Evolutionary conservation across 2,113 vertebrate genomes (phyloP), one percentile per base, ranked within the genome.

Genomic region (Copsychus sechellarum): DNA sequence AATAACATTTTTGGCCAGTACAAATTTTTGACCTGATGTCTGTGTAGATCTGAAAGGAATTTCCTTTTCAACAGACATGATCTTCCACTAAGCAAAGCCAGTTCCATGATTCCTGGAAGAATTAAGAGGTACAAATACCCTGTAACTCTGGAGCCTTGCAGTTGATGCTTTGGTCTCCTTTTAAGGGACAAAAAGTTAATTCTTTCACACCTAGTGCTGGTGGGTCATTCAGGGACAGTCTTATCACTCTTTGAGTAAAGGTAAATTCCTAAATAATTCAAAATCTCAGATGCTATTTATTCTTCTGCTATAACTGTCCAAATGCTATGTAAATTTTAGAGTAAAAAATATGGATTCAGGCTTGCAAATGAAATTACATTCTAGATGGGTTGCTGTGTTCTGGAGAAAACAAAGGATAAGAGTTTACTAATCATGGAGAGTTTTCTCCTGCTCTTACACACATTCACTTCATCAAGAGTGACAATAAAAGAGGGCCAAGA

Each of bases 21-120:
- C 29, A 67, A 65, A 73, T 19, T 85, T 95, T 87, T 92, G 78
- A 94, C 58, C 78, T 58, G 61, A 89, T 80, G 58, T 61, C 73
- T 97, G 36, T 53, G 36, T 38, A 85, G 58, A 74, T 87, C 48
- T 65, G 70, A 93, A 95, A 93, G 69, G 77, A 89, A 92, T 93
- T 95, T 96, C 36, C 58, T 54, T 36, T 89, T 60, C 54, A n/a
- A 67, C 51, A 81, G 78, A 42, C 66, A 72, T 25, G 78, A 89
- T 79, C 70, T 91, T 84, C 91, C 81, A 85, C 45, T 58, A 90
- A 80, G 45, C 70, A 92, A 84, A 95, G 73, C 66, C 87, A 92
- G 58, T 89, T 95, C 78, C 54, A 70, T 38, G 36, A 72, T 76
- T 95, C 87, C 62, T 94, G 87, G 84, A 94, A 95, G 36, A 82